These are phyloP conservation scores for Ferrisia virgata DNA, from an alignment of 2,888 invertebrate genomes.

Conservation along the genomic window DNA sequence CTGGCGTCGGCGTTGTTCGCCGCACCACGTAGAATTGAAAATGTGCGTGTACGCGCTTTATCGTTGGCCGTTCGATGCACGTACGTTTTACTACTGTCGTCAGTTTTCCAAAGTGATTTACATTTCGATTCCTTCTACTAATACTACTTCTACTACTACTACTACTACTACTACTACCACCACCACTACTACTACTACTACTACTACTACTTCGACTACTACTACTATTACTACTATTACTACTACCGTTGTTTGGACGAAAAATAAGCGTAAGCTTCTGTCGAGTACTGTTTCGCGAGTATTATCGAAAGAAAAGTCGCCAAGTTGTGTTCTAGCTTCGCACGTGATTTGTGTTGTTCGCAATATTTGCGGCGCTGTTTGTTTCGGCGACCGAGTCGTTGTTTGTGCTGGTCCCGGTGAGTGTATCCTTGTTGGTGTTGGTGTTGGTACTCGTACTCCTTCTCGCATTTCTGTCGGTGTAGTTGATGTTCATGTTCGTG, in stretches of 20 bases:
- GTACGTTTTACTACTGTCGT: slow-evolving; percentile 14
- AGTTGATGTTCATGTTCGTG: no score
- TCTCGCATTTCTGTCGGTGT: neutral
- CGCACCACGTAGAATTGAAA: neutral
- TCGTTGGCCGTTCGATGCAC: neutral
- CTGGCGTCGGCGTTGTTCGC: neutral
- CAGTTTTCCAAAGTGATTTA: neutral
- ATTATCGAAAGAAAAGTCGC: neutral
- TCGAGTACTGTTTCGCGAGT: neutral
- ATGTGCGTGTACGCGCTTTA: neutral
- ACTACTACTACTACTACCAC: neutral
- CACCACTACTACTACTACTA: neutral
- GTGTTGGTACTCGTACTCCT: no score
- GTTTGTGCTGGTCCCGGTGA: no score
- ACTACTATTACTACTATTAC: neutral
- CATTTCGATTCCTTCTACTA: neutral
- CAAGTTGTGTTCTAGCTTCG: neutral
- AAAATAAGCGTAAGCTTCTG: neutral
- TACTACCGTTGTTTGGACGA: neutral
- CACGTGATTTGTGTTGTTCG: neutral
- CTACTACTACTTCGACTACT: neutral
- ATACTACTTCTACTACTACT: neutral
- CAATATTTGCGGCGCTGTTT: neutral
- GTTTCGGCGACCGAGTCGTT: no score
- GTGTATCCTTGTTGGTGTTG: neutral